phyloP scores from a whole-genome alignment of 1,140 invertebrate genomes.

The Drusus annulatus region DNA sequence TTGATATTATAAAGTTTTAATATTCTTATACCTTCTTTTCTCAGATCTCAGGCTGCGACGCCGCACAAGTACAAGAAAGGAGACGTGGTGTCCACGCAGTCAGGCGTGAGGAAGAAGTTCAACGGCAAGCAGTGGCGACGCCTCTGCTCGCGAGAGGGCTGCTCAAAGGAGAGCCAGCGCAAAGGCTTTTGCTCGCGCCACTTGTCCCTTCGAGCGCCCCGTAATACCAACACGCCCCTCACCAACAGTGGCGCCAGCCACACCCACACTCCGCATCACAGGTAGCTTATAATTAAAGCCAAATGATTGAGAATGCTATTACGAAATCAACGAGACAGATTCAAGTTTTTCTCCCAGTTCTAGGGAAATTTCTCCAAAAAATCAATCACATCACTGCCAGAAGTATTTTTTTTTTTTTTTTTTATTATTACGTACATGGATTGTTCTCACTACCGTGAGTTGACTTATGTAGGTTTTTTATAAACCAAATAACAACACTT shows the following conservation, averaged over 20 bases:
- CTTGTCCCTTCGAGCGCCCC: constrained; percentile 83
- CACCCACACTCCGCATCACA: constrained; percentile 64
- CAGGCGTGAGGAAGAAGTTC: constrained; percentile 98
- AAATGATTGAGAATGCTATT: no score
- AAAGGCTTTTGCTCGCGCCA: constrained; percentile 97
- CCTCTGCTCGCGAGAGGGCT: constrained; percentile 94
- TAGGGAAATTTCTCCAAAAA: no score
- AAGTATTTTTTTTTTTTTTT: no score
- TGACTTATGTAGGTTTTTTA: no score
- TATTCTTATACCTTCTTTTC: neutral
- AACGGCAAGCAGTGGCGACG: constrained; percentile 99
- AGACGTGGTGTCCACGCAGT: constrained; percentile 96
- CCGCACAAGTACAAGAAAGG: constrained; percentile 99
- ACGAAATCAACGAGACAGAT: no score
- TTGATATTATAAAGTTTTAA: no score
- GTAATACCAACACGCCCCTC: constrained; percentile 67
- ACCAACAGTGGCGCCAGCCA: constrained; percentile 64
- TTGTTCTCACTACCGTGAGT: no score
- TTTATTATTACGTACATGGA: no score
- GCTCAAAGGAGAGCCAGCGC: constrained; percentile 98
- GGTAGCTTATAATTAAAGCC: neutral
- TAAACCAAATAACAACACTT: no score
- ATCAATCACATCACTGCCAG: no score
- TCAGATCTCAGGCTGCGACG: constrained; percentile 90
- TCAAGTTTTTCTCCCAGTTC: no score